A percentile compares a stretch with the other conserved stretches of the same genome.
phyloP scores from a whole-genome alignment of 2,797 vertebrate genomes.

The Toxotes lorentzi region DNA sequence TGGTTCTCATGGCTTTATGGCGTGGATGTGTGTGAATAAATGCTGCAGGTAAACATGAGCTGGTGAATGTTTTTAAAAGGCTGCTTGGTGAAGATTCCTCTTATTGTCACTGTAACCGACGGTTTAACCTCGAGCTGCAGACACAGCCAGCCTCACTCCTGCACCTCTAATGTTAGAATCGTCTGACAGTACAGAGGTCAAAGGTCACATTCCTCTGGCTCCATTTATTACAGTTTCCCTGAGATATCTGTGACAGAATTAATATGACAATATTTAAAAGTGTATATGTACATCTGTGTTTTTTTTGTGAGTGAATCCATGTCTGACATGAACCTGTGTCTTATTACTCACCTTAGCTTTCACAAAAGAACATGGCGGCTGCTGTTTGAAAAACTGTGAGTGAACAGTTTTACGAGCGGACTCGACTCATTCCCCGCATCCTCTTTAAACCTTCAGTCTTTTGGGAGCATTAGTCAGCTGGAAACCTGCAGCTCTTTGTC shows the following conservation, averaged over 20 bases:
- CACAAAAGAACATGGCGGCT: neutral
- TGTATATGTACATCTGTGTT: too few relatives aligned
- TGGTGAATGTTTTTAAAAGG: neutral
- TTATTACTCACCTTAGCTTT: too few relatives aligned
- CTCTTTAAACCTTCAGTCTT: neutral
- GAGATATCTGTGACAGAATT: neutral
- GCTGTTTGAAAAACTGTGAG: neutral
- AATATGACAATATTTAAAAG: too few relatives aligned
- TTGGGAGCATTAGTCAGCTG: neutral
- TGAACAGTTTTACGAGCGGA: constrained; percentile 12
- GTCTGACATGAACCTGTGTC: too few relatives aligned
- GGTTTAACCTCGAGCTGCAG: too few relatives aligned
- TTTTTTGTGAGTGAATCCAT: too few relatives aligned
- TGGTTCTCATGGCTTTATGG: constrained; percentile 62
- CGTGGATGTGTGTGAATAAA: constrained; percentile 43
- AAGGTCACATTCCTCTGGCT: neutral
- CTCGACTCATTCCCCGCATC: neutral
- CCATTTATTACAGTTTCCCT: neutral
- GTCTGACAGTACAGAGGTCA: neutral
- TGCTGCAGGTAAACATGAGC: constrained; percentile 16
- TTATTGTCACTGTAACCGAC: neutral
- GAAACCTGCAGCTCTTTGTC: constrained; percentile 10
- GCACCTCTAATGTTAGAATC: too few relatives aligned
- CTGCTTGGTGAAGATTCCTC: neutral
- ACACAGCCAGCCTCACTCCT: too few relatives aligned